phyloP scores from a whole-genome alignment of 2,888 invertebrate genomes.

The Melanostoma scalare region DNA sequence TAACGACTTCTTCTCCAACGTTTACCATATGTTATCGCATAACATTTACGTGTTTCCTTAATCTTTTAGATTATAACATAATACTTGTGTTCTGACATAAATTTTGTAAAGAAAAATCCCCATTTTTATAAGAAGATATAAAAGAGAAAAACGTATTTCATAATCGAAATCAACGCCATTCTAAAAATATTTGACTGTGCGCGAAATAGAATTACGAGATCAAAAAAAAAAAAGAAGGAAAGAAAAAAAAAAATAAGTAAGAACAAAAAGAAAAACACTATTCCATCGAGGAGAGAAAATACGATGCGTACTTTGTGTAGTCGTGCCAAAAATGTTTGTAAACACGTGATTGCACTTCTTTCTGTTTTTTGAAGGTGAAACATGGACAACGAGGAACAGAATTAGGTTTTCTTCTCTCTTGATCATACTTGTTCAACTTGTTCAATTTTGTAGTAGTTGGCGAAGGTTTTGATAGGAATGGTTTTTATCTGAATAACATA shows the following conservation, averaged over 20 bases:
- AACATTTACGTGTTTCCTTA: constrained; percentile 20
- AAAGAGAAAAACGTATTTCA: constrained; percentile 59
- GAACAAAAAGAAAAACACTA: constrained; percentile 28
- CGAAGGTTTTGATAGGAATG: no score
- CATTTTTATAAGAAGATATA: constrained; percentile 12
- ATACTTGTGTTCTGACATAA: constrained; percentile 8
- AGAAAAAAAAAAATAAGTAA: constrained; percentile 2
- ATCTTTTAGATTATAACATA: constrained; percentile 15
- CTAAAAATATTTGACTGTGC: constrained; percentile 70
- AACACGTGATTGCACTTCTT: constrained; percentile 64
- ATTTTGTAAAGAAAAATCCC: background rate
- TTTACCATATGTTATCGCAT: constrained; percentile 75
- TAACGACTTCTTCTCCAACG: constrained; percentile 42
- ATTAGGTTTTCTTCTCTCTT: background rate
- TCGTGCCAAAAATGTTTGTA: constrained; percentile 67
- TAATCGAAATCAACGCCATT: constrained; percentile 69
- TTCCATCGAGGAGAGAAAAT: constrained; percentile 32
- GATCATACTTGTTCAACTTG: background rate
- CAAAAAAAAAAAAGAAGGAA: constrained; percentile 38
- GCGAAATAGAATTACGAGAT: constrained; percentile 70
- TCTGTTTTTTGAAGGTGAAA: constrained; percentile 55
- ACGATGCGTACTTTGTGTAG: constrained; percentile 61
- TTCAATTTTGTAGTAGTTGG: background rate
- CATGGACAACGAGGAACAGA: constrained; percentile 6
- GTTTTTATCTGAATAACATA: no score